Evolutionary conservation across 2,113 vertebrate species (phyloP), one percentile per base, ranked within the genome.

Genomic region (Pseudorhombus dupliciocellatus): DNA sequence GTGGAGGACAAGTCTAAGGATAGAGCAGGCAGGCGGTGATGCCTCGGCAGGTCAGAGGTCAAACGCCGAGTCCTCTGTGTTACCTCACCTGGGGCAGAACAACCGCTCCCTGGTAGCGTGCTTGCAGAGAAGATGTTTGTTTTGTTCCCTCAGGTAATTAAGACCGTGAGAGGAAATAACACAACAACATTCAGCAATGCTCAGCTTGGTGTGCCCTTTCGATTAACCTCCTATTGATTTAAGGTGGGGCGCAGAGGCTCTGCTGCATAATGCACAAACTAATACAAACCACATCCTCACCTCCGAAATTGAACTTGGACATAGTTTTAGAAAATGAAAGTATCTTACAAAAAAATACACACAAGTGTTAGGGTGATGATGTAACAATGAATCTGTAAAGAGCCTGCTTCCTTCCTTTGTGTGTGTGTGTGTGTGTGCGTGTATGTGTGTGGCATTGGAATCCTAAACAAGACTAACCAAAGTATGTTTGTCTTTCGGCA

Each of bases 1-100:
- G 40, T 66, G 40, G 61, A 75, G 63, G 66, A 48, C 58, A 40
- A 55, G 58, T 53, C 15, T 34, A 40, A 54, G 42, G 52, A 56
- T 58, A 77, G 63, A 31, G 53, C 28, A 68, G 65, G 52, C 59
- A 60, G 57, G 50, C 52, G 42, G 48, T 55, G 12, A 44, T 34
- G 53, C 37, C 30, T 7, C 11, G 20, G 37, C 48, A 77, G 40
- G 68, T 73, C 65, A 62, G 42, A 75, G 70, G 37, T 77, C 67
- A 77, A 67, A 84, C 85, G 88, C 64, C 70, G 68, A 66, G 22
- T 48, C 52, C 65, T 76, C 89, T 84, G 84, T 91, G 9, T 84
- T 57, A 34, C 46, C 54, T 73, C 69, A 79, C 82, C 73, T 70
- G 56, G 4, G 54, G 46, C 25, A 51, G 46, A 76, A 34, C 21